Base-by-base conservation (phyloP, 92 coral and sea anemone genomes). In the Porites rus region DNA sequence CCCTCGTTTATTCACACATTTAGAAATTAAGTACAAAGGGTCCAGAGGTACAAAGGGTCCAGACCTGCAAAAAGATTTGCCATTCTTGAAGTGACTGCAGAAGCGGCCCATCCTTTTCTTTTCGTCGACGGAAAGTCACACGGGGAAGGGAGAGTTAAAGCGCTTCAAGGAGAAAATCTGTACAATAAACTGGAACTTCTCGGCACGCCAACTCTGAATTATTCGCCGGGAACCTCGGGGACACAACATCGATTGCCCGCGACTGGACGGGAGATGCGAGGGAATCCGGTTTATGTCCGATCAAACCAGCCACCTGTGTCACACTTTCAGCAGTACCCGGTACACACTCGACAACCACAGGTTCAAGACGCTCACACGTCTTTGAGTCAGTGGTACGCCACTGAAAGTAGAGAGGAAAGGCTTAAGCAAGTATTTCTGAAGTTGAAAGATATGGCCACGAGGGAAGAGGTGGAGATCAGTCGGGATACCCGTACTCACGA, bases 301-400 rank as follows among this genome's bases (percentile, higher is more conserved):
- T 18, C 68, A 51, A 54, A 20, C 21, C 51, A 19, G 60, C 31
- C 21, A 31, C 4, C 72, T 7, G 8, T 1, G 17, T n/a, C 58
- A 38, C 7, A 43, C 61, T 1, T 0, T 22, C 17, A n/a, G 61
- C 19, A 0, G 16, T 5, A 10, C 6, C 24, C 14, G 38, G 0
- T 0, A 4, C 31, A 14, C 3, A 22, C 28, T 11, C 21, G 19
- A 24, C 25, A 24, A 22, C 5, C 72, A 9, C 65, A 51, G 66
- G 0, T 13, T 19, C 85, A 67, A 9, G 56, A 16, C 16, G 87
- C 50, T 13, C 7, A 0, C 1, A 78, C 84, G 1, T n/a, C 6
- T 51, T 2, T 0, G 1, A 12, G 11, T 0, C 92, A 89, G 89
- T 89, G 92, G 92, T 89, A 89, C 24, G 43, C 92, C 1, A 2